Evolutionary conservation across 37 sponge, comb jelly and placozoan species (phyloP), one percentile per base, ranked within the genome.

Genomic region (Chondrilla cf. caribensis): DNA sequence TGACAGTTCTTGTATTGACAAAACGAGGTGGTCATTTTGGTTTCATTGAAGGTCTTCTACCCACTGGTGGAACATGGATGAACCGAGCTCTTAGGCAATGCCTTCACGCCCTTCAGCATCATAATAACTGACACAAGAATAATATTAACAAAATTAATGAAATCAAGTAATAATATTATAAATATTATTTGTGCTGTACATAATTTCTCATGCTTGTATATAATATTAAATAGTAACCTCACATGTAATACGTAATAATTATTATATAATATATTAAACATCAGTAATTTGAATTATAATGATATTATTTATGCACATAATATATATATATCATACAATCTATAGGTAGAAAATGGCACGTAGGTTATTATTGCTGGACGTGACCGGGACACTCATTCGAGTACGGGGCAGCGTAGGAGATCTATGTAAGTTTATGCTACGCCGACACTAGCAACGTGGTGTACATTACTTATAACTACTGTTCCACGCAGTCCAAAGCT

Each of bases 1-100:
- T 67, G 66, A 85, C 86, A 36, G 59, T 84, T 6, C 54, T 93
- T 76, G 80, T 87, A 19, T 4, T 85, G 2, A 93, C 94, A 22
- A 54, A 75, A 3, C 60, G 78, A 77, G 94, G 94, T 0, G 94
- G 94, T 14, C 94, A 93, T 65, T 85, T 93, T 87, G 94, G 94
- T 8, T 93, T 87, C 72, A 44, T 93, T 26, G 94, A 93, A 41
- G 91, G 91, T 5, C 14, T 90, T 24, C 44, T 66, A 2, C 94
- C 94, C 0, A 78, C 39, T 25, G 66, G 75, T 1, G 28, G 24
- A 54, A 85, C 91, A 8, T 90, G 85, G 86, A 88, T 85, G 83
- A 76, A 93, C 68, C 76, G 81, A 82, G 62, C 80, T 3, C 22
- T 43, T 37, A 58, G 59, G 54, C 83, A 93, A 58, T 83, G 77